Percentiles rank a stretch among this genome's conserved stretches.
Conservation (phyloP, 2,888 invertebrate species). For the Parnassius glacialis region DNA sequence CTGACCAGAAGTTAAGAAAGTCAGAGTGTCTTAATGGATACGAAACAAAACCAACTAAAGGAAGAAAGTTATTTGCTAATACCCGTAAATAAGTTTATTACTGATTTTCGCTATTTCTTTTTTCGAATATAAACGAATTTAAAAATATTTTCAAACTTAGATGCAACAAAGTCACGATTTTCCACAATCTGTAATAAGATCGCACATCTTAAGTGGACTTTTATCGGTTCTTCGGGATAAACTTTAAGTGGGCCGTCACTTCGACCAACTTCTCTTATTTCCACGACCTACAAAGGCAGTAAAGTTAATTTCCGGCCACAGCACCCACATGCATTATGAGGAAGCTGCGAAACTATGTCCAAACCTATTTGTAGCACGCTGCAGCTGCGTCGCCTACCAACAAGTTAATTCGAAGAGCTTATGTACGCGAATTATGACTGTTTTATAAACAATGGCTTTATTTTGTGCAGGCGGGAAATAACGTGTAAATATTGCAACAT, state of each 20-base stretch:
- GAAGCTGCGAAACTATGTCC: conserved; percentile 18
- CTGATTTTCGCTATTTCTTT: too few species aligned
- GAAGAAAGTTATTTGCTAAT: too few species aligned
- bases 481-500: background rate
- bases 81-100: too few species aligned
- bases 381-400: conserved; percentile 4
- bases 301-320: conserved; percentile 23
- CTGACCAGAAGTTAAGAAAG: too few species aligned
- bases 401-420: conserved; percentile 7
- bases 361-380: conserved; percentile 20
- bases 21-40: too few species aligned
- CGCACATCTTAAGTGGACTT: conserved; percentile 12
- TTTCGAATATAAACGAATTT: too few species aligned
- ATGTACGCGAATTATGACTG: background rate
- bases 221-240: conserved; percentile 15
- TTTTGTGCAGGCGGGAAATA: background rate
- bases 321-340: conserved; percentile 20
- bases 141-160: background rate
- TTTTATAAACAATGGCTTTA: conserved; percentile 5
- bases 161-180: conserved; percentile 1
- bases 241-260: conserved; percentile 26
- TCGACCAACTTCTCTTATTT: conserved; percentile 17
- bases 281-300: conserved; percentile 24
- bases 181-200: conserved; percentile 17
- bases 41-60: too few species aligned